Base-by-base conservation (phyloP, 2,797 vertebrate genomes). In the Microcaecilia unicolor region DNA sequence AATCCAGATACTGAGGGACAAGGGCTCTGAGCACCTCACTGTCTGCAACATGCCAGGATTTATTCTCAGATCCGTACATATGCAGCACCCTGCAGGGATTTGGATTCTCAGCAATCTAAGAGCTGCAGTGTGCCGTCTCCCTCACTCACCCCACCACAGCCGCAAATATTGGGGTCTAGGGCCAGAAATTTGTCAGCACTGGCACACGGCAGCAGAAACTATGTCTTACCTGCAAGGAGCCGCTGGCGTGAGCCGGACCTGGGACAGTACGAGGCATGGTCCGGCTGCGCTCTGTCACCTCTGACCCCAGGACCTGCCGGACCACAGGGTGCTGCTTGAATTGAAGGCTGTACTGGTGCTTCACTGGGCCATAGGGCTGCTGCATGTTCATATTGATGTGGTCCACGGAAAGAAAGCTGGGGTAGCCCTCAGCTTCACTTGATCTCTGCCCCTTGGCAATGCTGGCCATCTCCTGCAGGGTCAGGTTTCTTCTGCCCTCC, bases 211-310 rank as follows among this genome's bases (percentile, higher is more conserved):
- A n/a, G n/a, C n/a, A n/a, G 19, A 8, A 20, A 28, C 8, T 18
- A 9, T 22, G 19, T 78, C 93, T 90, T 80, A 98, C 95, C 92
- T 98, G 95, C 56, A 98, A 71, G 21, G 95, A 98, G 68, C 92
- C 92, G 68, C 88, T 88, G 41, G 92, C 93, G 80, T 86, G 72
- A 74, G 81, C 85, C 20, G 87, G 86, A 72, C 89, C 92, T 2
- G 93, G 93, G 51, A 96, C 87, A 9, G 92, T 97, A 41, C 93
- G 93, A 16, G 95, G 95, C 80, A 99, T 90, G 74, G 93, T 99
- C 62, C 92, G 87, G 77, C 93, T 98, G 63, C 90, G 87, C 69
- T 98, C 93, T 22, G 85, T 88, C 9, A 90, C 76, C 48, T 83
- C 84, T 2, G 89, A 86, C 12, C 90, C 85, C 53, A 96, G 80